Evolutionary conservation across 2,113 vertebrate genomes (phyloP).

Genomic region (Apodemus speciosus): DNA sequence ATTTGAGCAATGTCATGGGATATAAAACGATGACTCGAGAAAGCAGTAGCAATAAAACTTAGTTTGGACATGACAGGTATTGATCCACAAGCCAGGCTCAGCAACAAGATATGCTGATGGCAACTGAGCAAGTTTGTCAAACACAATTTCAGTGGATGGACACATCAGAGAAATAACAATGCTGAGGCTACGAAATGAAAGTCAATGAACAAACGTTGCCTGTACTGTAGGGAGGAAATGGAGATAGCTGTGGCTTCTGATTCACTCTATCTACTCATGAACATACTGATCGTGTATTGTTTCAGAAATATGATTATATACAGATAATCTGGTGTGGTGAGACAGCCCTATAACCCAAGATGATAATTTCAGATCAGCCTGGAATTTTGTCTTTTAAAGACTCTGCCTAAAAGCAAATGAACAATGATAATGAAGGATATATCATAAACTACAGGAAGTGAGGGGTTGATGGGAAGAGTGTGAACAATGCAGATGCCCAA

Average conservation of each 20-base stretch:
- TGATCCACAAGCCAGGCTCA: constrained; percentile 34
- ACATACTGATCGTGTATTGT: background rate
- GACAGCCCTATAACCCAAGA: background rate
- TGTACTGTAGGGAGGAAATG: no score
- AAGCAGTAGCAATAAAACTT: constrained; percentile 7
- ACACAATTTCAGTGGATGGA: background rate
- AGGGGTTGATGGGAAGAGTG: background rate
- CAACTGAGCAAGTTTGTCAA: constrained; percentile 15
- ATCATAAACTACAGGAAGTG: background rate
- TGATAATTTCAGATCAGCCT: no score
- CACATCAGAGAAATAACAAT: background rate
- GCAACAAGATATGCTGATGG: background rate
- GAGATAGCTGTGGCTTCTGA: background rate
- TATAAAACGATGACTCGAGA: constrained; percentile 43
- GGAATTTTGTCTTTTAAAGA: background rate
- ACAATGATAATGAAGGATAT: background rate
- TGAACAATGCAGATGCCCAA: background rate
- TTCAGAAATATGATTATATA: background rate
- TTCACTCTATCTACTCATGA: background rate
- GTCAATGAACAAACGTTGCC: background rate
- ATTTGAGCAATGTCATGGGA: constrained; percentile 40
- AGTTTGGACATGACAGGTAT: constrained; percentile 23
- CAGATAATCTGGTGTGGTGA: background rate
- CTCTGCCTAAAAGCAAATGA: background rate
- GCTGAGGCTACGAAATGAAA: background rate